These are phyloP conservation scores for Cossypha caffra DNA, from an alignment of 2,797 vertebrate genomes.

Conservation along the genomic window DNA sequence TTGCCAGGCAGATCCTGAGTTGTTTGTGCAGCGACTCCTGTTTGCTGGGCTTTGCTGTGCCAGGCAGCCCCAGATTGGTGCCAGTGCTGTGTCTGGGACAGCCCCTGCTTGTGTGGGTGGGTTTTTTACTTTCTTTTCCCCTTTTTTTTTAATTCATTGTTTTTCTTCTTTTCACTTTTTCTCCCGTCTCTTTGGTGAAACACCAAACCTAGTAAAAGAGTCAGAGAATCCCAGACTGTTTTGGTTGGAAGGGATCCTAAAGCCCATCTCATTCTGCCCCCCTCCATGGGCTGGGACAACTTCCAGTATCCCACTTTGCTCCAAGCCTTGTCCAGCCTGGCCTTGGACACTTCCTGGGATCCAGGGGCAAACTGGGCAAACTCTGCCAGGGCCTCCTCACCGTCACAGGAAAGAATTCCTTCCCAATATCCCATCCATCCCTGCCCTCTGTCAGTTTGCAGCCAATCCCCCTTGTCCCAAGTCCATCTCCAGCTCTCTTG, in stretches of 20 bases:
- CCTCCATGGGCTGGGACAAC: not conserved
- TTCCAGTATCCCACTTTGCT: not conserved
- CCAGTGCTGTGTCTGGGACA: not conserved
- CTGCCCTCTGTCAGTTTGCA: not conserved
- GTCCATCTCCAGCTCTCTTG: not conserved
- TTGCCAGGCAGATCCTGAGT: not conserved
- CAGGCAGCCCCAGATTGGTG: not conserved
- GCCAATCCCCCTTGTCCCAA: not conserved
- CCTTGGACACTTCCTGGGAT: not conserved
- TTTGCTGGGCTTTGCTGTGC: not conserved
- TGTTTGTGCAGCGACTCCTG: not conserved
- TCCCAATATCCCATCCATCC: not conserved
- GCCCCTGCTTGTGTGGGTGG: accelerated
- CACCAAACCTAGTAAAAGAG: not conserved
- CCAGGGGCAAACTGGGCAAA: not conserved
- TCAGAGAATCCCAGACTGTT: not conserved
- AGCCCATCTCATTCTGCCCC: not conserved
- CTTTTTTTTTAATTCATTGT: not conserved
- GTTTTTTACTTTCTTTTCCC: not conserved
- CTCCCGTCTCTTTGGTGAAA: not conserved
- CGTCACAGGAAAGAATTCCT: not conserved
- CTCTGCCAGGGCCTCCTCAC: not conserved
- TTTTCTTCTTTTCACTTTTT: not conserved
- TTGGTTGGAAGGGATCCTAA: not conserved
- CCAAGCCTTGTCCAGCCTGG: accelerated